A percentile compares a stretch with the other conserved stretches of the same genome.
These are phyloP conservation scores for Pseudomyrmex pallidus DNA, from an alignment of 1,140 invertebrate genomes.

Conservation along the genomic window DNA sequence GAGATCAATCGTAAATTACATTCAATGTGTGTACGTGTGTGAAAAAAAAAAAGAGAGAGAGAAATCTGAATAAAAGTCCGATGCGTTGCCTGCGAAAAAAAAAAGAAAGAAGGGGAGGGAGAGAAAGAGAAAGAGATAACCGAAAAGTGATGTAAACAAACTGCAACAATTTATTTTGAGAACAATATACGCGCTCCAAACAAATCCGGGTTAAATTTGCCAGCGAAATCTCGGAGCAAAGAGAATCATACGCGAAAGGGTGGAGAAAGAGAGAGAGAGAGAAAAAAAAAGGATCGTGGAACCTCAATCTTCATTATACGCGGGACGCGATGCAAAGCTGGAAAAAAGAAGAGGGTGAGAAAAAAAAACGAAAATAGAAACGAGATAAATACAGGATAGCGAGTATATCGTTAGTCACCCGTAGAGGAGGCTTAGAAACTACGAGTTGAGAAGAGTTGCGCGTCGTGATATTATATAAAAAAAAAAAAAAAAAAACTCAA, in stretches of 20 bases:
- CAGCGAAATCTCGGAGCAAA: slow-evolving; percentile 29
- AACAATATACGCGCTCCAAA: too few species aligned
- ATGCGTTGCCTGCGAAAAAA: too few species aligned
- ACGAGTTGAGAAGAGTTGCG: slow-evolving; percentile 14
- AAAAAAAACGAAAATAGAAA: not conserved
- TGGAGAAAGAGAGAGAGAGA: slow-evolving; percentile 20
- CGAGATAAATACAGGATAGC: slow-evolving; percentile 37
- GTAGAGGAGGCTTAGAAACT: slow-evolving; percentile 38
- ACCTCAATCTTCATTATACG: slow-evolving; percentile 71
- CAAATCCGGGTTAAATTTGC: slow-evolving; percentile 2
- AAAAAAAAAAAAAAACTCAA: too few species aligned
- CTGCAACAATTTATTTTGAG: slow-evolving; percentile 29
- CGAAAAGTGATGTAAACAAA: slow-evolving; percentile 32
- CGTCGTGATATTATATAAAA: too few species aligned
- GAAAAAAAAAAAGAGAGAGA: too few species aligned
- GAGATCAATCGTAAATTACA: too few species aligned
- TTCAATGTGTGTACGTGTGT: too few species aligned
- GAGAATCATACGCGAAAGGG: slow-evolving; percentile 51
- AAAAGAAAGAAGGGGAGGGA: too few species aligned
- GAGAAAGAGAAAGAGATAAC: not conserved
- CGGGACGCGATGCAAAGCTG: slow-evolving; percentile 7
- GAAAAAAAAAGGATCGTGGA: not conserved
- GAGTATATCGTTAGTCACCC: slow-evolving; percentile 57
- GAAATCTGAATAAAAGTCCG: not conserved
- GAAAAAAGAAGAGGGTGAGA: slow-evolving; percentile 22